Conservation (phyloP, 2,888 invertebrate species). For the Andrena minutula region DNA sequence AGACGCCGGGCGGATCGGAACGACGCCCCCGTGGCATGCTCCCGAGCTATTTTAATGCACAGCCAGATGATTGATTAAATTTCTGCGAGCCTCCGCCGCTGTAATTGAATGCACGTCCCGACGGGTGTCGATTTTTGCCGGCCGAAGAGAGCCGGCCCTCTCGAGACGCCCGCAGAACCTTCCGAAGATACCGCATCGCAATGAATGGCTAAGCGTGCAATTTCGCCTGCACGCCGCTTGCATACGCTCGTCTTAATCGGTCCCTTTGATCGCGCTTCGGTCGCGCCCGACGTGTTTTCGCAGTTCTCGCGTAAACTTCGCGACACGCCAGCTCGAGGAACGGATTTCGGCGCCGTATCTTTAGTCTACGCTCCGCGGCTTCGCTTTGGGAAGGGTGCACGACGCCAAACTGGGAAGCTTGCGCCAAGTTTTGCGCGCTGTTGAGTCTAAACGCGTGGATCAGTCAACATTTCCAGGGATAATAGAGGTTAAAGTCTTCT, state of each 20-base stretch:
- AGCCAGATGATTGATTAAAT: constrained; percentile 72
- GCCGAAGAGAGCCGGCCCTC: constrained; percentile 24
- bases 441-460: no score
- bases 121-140: constrained; percentile 56
- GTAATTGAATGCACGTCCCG: constrained; percentile 69
- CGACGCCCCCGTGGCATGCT: constrained; percentile 58
- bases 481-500: no score
- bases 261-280: constrained; percentile 15
- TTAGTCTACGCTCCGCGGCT: no score
- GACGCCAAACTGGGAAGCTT: not conserved
- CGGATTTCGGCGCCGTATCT: no score
- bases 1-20: constrained; percentile 48
- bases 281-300: not conserved
- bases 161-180: constrained; percentile 15
- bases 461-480: no score
- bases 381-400: not conserved
- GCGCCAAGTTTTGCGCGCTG: no score
- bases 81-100: constrained; percentile 57
- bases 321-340: not conserved
- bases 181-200: constrained; percentile 48
- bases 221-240: constrained; percentile 20
- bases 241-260: not conserved
- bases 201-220: constrained; percentile 17
- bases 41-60: constrained; percentile 66
- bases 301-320: constrained; percentile 6